These are phyloP conservation scores for Patella caerulea DNA, from an alignment of 2,888 invertebrate species.

Conservation along the genomic window DNA sequence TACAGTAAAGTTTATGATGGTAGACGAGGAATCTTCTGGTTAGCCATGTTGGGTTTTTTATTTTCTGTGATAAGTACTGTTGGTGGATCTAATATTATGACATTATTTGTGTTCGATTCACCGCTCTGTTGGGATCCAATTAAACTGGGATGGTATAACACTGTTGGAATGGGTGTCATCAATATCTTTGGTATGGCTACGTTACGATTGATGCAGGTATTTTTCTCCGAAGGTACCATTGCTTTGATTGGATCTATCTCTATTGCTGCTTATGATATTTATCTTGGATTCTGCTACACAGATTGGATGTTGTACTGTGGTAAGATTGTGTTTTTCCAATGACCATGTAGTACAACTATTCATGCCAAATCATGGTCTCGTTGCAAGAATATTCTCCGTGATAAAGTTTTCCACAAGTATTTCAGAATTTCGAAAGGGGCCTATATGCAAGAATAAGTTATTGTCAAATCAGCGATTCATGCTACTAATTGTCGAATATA, in stretches of 20 bases:
- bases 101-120: constrained; percentile 42
- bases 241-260: constrained; percentile 31
- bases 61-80: constrained; percentile 15
- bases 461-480: too few species aligned
- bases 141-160: constrained; percentile 40
- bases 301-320: constrained; percentile 38
- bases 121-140: constrained; percentile 49
- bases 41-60: constrained; percentile 12
- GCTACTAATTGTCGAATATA: too few species aligned
- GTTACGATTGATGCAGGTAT: constrained; percentile 35
- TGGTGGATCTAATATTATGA: constrained; percentile 29
- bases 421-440: too few species aligned
- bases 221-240: constrained; percentile 38
- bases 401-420: too few species aligned
- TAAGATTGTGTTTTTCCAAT: constrained; percentile 18
- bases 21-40: constrained; percentile 1
- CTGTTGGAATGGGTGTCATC: constrained; percentile 22
- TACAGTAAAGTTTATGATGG: background rate
- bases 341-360: too few species aligned
- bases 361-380: too few species aligned
- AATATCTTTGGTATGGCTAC: constrained; percentile 35
- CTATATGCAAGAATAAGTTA: too few species aligned
- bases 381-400: too few species aligned
- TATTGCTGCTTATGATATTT: constrained; percentile 29
- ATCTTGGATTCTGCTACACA: constrained; percentile 40